Conservation (phyloP, 92 coral and sea anemone species). For the Pocillopora grandis region DNA sequence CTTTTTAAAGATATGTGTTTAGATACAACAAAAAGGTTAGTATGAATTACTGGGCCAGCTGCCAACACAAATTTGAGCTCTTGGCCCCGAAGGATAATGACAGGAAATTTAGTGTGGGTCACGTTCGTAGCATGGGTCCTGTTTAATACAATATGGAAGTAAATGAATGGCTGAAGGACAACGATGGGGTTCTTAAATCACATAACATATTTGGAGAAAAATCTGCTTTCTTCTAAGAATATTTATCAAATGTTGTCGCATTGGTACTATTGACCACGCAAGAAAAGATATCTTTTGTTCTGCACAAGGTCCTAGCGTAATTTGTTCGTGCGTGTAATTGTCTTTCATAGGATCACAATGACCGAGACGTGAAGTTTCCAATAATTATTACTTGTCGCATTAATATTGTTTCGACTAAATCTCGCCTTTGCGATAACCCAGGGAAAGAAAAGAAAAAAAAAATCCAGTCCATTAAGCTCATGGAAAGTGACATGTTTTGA, state of each 20-base stretch:
- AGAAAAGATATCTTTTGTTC: background rate
- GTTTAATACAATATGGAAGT: background rate
- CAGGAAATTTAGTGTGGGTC: background rate
- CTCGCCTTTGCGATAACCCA: conserved; percentile 10
- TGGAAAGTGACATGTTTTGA: conserved; percentile 28
- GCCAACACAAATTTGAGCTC: conserved; percentile 9
- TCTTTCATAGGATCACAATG: background rate
- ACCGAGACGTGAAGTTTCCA: conserved; percentile 5
- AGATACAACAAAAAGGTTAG: background rate
- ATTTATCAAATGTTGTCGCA: no score
- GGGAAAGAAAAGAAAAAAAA: background rate
- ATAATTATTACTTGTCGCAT: conserved; percentile 15
- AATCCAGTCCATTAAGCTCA: conserved; percentile 35
- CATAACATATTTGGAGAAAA: background rate
- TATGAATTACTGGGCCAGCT: background rate
- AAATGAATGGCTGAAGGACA: background rate
- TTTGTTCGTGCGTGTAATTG: conserved; percentile 25
- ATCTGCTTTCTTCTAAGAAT: background rate
- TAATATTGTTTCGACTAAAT: background rate
- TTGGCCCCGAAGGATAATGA: background rate
- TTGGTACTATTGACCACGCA: background rate
- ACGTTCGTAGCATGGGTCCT: conserved; percentile 3
- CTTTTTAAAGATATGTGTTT: background rate
- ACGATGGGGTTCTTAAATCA: conserved; percentile 3
- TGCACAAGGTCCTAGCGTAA: background rate